Evolutionary conservation across 1,140 invertebrate species (phyloP), one percentile per base, ranked within the genome.

Genomic region (Bombus sylvicola): DNA sequence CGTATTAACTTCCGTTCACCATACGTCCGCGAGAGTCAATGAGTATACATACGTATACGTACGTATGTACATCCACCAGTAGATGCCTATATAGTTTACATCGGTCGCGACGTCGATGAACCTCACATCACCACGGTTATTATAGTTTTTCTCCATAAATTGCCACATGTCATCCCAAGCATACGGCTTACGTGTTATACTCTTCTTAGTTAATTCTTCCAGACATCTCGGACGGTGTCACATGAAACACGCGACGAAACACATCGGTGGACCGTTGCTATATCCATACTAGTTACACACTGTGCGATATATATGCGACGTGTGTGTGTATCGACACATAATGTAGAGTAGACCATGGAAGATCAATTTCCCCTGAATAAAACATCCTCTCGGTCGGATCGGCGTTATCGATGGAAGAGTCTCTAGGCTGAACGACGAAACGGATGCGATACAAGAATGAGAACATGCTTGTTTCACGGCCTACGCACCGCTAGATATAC

Each of bases 281-380:
- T 47, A 25, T 10, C 34, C 31, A 34, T 34, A 28, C 12, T 73
- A 18, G 69, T 34, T 62, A n/a, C 62, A 3, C 12, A 5, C 47
- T 53, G 18, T 22, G 18, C 25, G 69, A 10, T 39, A 10, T 4
- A 25, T 13, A 12, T 25, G 13, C 37, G 28, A 6, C 12, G 1
- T 15, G 22, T 10, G 28, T 28, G 28, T 62, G 59, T n/a, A 62
- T 13, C 9, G 4, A 25, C 15, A 25, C 47, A n/a, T 37, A 31
- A 39, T 72, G 18, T 62, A 34, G 25, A 62, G n/a, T 68, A 76
- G 64, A 68, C 41, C 81, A 62, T n/a, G 64, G 82, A 86, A 79
- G 76, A 88, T 87, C 85, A 83, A 92, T 90, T 88, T 89, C 74
- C 85, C 68, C 79, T 81, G 83, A 86, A 91, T 85, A 83, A 90